Evolutionary conservation across 2,113 vertebrate genomes (phyloP).

Genomic region (Rhodinocichla rosea): DNA sequence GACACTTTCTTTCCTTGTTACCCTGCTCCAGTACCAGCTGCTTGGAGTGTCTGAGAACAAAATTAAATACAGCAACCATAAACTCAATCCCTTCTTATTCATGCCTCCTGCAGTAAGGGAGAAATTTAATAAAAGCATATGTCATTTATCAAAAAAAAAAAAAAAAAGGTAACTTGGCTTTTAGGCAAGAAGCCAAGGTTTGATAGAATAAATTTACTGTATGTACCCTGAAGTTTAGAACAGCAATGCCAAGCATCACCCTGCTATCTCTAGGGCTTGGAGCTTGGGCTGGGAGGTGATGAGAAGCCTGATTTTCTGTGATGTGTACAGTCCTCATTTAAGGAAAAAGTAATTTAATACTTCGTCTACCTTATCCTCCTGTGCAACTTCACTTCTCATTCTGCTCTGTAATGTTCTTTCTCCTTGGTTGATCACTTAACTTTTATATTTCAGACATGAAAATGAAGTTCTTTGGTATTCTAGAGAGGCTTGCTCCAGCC

Average conservation of each 20-base stretch:
- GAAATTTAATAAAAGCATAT: neutral
- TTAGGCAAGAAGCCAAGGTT: neutral
- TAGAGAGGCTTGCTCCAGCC: constrained; percentile 6
- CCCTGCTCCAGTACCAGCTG: neutral
- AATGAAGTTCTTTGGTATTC: constrained; percentile 60
- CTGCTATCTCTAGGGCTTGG: neutral
- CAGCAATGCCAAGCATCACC: neutral
- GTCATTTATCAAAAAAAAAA: neutral
- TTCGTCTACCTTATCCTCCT: constrained; percentile 15
- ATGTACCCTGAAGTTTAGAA: neutral
- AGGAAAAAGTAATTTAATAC: constrained; percentile 44
- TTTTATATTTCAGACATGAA: constrained; percentile 55
- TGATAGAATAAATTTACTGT: neutral
- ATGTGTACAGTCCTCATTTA: neutral
- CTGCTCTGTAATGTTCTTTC: constrained; percentile 61
- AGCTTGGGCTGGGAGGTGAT: neutral
- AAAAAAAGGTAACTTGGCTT: neutral
- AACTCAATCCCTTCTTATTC: neutral
- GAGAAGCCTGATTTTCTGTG: neutral
- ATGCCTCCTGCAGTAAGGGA: neutral
- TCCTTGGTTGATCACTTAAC: constrained; percentile 56
- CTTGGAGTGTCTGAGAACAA: neutral
- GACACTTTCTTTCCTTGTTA: neutral
- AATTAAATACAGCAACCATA: neutral
- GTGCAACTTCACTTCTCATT: constrained; percentile 58